Evolutionary conservation across 2,797 vertebrate genomes (phyloP), one percentile per base, ranked within the genome.

Genomic region (Macroramphosus scolopax): DNA sequence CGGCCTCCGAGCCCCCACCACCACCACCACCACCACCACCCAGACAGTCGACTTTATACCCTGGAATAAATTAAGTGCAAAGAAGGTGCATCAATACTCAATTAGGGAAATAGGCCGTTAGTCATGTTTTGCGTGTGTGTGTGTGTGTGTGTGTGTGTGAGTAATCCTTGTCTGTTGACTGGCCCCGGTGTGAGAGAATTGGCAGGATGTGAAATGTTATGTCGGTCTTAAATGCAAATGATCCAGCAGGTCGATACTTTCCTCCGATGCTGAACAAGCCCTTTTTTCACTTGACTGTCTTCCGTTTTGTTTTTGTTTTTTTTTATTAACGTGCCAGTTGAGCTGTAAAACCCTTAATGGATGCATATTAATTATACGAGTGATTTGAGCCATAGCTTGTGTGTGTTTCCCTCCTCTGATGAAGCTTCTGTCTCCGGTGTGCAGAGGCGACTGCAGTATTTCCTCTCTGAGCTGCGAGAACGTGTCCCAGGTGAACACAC

Each of bases 71-170:
- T 80, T 63, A 48, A 76, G 51, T 36, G 47, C 51, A 63, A 52
- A 56, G 37, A 61, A 50, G 37, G 32, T 22, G 14, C 65, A 57
- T 75, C 65, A 66, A 68, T 80, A 64, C 56, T 73, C 74, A 20
- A 68, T 78, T 63, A 64, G 35, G 59, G 51, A 75, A 83, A 77
- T 74, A 56, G 51, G 20, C 66, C 50, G 58, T 80, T 72, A 64
- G 49, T 77, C 63, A 52, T 32, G 51, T 73, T 59, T 40, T 22
- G 46, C 11, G 17, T 8, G 6, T 31, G 31, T 44, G 16, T 15
- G 34, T 45, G 40, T 13, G 17, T 11, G 29, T 7, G 11, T 28
- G 16, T 45, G 20, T 54, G 11, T 34, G 46, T 20, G 30, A 40
- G 56, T 17, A 38, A 51, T 55, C 55, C 60, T 55, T 48, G 51